phyloP scores from a whole-genome alignment of 2,888 invertebrate species.

The Sinelater perroti region DNA sequence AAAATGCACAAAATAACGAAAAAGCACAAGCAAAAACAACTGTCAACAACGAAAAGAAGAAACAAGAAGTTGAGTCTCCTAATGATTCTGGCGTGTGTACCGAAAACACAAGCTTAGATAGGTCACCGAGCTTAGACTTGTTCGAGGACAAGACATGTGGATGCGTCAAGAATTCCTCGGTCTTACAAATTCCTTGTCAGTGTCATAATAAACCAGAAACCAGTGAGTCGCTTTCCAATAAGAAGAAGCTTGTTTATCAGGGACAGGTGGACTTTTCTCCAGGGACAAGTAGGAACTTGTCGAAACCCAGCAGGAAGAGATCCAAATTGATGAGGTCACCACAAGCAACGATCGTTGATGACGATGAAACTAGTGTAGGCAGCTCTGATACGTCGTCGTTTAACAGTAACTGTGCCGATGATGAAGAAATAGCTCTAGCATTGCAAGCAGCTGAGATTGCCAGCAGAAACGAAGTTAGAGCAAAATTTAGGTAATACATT shows the following conservation, averaged over 20 bases:
- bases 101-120: slow-evolving; percentile 75
- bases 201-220: slow-evolving; percentile 29
- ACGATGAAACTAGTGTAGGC: slow-evolving; percentile 53
- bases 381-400: slow-evolving; percentile 72
- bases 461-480: slow-evolving; percentile 78
- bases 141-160: slow-evolving; percentile 37
- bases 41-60: slow-evolving; percentile 7
- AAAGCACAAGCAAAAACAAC: slow-evolving; percentile 11
- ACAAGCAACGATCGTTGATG: slow-evolving; percentile 41
- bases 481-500: slow-evolving; percentile 83
- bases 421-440: slow-evolving; percentile 86
- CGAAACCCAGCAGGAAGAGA: slow-evolving; percentile 39
- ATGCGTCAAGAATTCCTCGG: slow-evolving; percentile 35
- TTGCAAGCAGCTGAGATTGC: slow-evolving; percentile 86
- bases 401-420: slow-evolving; percentile 83
- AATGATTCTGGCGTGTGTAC: slow-evolving; percentile 77
- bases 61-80: slow-evolving; percentile 54
- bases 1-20: slow-evolving; percentile 56
- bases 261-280: slow-evolving; percentile 46
- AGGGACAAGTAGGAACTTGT: slow-evolving; percentile 44
- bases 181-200: slow-evolving; percentile 34
- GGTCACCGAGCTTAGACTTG: slow-evolving; percentile 69
- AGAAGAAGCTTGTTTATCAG: slow-evolving; percentile 23
- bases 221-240: background rate
- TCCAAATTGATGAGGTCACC: slow-evolving; percentile 31